Base-by-base conservation (phyloP, 1,140 invertebrate genomes). In the Drosophila azteca region DNA sequence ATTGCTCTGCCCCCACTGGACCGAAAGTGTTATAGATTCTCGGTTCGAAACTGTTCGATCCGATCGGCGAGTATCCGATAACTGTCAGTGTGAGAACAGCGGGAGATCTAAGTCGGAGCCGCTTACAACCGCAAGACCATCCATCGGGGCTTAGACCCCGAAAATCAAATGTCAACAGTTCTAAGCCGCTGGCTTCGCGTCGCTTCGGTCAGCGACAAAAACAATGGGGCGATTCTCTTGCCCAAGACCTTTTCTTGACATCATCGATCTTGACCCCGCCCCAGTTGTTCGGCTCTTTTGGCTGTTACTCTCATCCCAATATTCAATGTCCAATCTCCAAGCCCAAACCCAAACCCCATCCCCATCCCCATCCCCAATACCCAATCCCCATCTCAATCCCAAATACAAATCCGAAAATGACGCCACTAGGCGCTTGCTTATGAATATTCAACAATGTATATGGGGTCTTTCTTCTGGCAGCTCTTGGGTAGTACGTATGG, bases 191-290 rank as follows among this genome's bases (percentile, higher is more conserved):
- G 54, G 11, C 29, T 22, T 46, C 61, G 52, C 17, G 0, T 20
- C 17, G 11, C 29, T 22, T 46, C 61, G 52, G 57, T 46, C 73
- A 76, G 66, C 3, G 5, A 26, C 24, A 26, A 26, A 4, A 26
- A 57, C 46, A 60, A 58, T 48, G 54, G 63, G 58, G 20, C 29
- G 46, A 41, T 26, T 26, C 24, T 26, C 4, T 26, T 26, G 24
- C 60, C 29, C 71, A 73, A 69, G 52, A 74, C 69, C 74, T 66
- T 80, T 64, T 87, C 74, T 85, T 84, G 81, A 85, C 81, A 85
- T 85, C 81, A 81, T 81, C 82, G 82, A 87, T 85, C 82, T 85
- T 87, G 81, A 81, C 77, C 81, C 35, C 81, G 81, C 55, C 81
- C 81, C 81, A 87, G 74, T 87, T 81, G 59, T 71, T 60, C 20